Percentiles rank a stretch among this genome's conserved stretches.
These are phyloP conservation scores for Steinernema feltiae DNA, from an alignment of 1,140 invertebrate species.

Conservation along the genomic window DNA sequence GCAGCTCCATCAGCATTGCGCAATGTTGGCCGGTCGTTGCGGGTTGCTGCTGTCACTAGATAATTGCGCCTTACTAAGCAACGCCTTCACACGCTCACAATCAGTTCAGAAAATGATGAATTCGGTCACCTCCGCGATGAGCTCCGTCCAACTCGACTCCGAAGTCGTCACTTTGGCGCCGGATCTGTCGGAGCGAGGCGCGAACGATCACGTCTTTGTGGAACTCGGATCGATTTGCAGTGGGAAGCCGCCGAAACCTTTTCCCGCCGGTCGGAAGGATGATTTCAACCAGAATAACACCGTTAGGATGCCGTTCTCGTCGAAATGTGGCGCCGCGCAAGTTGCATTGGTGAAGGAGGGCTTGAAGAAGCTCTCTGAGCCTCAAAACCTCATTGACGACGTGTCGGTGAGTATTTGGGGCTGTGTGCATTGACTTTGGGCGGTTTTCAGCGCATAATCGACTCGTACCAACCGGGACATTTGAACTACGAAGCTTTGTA, in stretches of 20 bases:
- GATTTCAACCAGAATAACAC: background rate
- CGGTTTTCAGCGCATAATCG: conserved; percentile 18
- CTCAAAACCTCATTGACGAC: background rate
- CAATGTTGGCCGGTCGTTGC: no score
- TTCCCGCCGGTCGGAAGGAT: background rate
- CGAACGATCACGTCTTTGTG: background rate
- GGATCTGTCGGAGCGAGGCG: background rate
- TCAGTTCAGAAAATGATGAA: no score
- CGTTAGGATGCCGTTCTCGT: background rate
- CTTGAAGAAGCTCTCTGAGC: background rate
- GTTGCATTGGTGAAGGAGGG: background rate
- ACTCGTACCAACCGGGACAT: conserved; percentile 3
- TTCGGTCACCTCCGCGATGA: no score
- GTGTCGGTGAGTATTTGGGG: background rate
- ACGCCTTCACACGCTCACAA: no score
- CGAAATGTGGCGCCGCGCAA: background rate
- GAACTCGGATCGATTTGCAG: background rate
- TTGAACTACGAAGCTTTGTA: conserved; percentile 11
- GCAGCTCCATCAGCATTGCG: no score
- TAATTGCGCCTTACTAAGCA: no score
- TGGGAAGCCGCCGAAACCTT: background rate
- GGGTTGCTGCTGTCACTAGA: no score
- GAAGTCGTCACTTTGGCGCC: no score
- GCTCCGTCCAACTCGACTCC: no score
- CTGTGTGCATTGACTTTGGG: background rate